Percentiles rank a stretch among this genome's conserved stretches.
phyloP scores from a whole-genome alignment of 2,113 vertebrate species.

The Erythrocercus mccallii region DNA sequence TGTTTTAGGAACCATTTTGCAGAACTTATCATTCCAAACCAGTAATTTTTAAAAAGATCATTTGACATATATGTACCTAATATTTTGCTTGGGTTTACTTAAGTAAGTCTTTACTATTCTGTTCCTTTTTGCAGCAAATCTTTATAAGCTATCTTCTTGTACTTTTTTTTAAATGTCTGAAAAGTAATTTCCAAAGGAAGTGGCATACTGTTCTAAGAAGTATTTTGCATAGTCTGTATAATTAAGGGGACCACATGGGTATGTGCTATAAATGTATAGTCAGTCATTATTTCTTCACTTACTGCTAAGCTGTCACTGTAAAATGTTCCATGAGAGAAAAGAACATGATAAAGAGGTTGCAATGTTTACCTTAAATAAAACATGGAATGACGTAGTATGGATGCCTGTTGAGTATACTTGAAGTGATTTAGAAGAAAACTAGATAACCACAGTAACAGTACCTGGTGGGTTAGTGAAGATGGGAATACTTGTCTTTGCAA shows the following conservation, averaged over 20 bases:
- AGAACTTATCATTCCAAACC: not conserved
- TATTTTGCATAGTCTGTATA: not conserved
- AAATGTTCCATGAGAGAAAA: not conserved
- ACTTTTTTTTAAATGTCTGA: not conserved
- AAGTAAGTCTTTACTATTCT: not conserved
- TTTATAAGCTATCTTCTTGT: not conserved
- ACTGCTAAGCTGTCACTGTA: not conserved
- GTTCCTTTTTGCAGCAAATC: not conserved
- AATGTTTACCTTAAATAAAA: conserved; percentile 34
- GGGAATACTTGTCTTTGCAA: not conserved
- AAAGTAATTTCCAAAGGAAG: not conserved
- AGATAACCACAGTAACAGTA: not conserved
- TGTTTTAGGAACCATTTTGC: not conserved
- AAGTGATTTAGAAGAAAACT: not conserved
- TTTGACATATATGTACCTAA: not conserved
- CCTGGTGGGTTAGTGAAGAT: not conserved
- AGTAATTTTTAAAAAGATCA: not conserved
- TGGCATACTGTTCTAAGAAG: not conserved
- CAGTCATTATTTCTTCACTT: not conserved
- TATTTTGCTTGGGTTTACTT: not conserved
- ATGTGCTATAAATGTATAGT: not conserved
- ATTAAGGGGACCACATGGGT: not conserved
- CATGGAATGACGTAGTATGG: not conserved
- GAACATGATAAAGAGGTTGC: not conserved
- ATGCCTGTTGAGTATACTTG: not conserved